These are phyloP conservation scores for Hypomecis punctinalis DNA, from an alignment of 2,888 invertebrate genomes.

Conservation along the genomic window DNA sequence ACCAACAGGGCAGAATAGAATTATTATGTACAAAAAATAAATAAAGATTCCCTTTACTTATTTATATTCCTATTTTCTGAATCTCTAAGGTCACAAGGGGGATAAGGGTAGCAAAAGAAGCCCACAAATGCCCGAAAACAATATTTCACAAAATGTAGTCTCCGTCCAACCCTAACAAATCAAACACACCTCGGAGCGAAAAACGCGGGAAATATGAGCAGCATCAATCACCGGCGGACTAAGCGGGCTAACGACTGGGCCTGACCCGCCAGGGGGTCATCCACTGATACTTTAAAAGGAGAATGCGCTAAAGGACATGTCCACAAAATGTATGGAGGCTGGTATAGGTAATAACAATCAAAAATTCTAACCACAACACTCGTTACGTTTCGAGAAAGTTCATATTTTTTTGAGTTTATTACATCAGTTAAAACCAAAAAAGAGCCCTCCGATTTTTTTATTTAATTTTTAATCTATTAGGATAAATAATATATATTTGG, in stretches of 20 bases:
- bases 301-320: no score
- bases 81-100: slow-evolving; percentile 2
- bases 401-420: no score
- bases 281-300: not conserved
- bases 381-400: no score
- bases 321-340: no score
- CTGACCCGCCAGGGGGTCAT: not conserved
- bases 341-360: no score
- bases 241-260: slow-evolving; percentile 22
- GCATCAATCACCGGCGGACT: slow-evolving; percentile 25
- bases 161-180: slow-evolving; percentile 26
- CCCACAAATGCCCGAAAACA: slow-evolving; percentile 6
- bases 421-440: no score
- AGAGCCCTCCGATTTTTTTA: no score
- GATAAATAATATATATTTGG: no score
- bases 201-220: slow-evolving; percentile 31
- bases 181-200: slow-evolving; percentile 18
- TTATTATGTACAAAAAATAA: no score
- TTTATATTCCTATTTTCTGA: not conserved
- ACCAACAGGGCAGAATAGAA: no score
- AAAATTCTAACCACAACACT: no score
- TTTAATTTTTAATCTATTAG: no score
- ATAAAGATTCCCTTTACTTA: not conserved
- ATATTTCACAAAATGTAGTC: slow-evolving; percentile 18
- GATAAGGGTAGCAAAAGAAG: slow-evolving; percentile 4